Conservation (phyloP, 2,888 invertebrate genomes). For the Campoletis raptor region DNA sequence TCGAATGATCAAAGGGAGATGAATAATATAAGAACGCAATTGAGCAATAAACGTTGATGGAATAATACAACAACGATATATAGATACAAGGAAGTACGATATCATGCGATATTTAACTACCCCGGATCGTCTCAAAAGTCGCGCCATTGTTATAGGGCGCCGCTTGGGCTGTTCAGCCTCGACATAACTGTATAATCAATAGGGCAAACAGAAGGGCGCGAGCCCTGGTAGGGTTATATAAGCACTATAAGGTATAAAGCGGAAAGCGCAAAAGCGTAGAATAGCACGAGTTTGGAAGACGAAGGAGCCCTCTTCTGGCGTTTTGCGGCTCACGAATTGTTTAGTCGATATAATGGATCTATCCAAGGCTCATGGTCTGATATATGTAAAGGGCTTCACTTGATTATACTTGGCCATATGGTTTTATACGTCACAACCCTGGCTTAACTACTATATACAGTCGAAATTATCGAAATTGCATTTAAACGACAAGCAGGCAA, state of each 20-base stretch:
- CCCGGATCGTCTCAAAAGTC: conserved; percentile 45
- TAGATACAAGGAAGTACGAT: conserved; percentile 9
- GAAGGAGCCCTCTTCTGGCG: conserved; percentile 59
- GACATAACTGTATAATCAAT: conserved; percentile 78
- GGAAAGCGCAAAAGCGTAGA: conserved; percentile 64
- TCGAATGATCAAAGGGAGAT: not conserved
- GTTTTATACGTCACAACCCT: conserved; percentile 57
- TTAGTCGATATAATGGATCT: conserved; percentile 74
- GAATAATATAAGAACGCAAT: not conserved
- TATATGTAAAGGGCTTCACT: conserved; percentile 52
- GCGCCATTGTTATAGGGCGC: conserved; percentile 29
- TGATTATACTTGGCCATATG: conserved; percentile 56
- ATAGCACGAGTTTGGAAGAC: conserved; percentile 57
- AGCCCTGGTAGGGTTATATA: conserved; percentile 70
- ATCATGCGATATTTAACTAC: conserved; percentile 44
- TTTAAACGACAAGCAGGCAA: not conserved
- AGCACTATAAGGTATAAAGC: conserved; percentile 60
- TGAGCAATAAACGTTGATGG: conserved; percentile 14
- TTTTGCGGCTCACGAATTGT: conserved; percentile 70
- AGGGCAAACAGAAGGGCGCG: conserved; percentile 77
- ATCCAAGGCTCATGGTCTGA: conserved; percentile 53
- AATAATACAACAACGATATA: conserved; percentile 26
- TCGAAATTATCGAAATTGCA: not conserved
- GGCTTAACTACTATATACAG: conserved; percentile 52
- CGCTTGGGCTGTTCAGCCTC: conserved; percentile 63